These are phyloP conservation scores for Holcopasites calliopsidis DNA, from an alignment of 1,140 invertebrate genomes.

Conservation along the genomic window DNA sequence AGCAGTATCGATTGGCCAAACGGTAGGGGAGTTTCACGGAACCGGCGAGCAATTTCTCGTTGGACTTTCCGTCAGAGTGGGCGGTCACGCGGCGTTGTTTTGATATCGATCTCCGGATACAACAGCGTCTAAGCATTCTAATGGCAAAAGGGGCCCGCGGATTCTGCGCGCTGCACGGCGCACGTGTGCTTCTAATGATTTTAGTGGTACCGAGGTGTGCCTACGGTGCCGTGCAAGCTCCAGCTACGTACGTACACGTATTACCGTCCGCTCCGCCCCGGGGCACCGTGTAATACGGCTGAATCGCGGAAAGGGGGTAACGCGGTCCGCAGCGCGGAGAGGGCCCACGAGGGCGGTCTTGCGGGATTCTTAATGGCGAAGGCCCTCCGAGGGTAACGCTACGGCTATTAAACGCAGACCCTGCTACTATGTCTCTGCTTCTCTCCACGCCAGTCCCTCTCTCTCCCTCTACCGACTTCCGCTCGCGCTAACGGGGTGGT, in stretches of 20 bases:
- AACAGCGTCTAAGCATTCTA: conserved; percentile 74
- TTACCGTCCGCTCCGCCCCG: conserved; percentile 66
- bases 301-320: conserved; percentile 56
- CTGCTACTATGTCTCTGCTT: conserved; percentile 34
- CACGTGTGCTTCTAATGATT: conserved; percentile 78
- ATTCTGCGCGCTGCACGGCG: conserved; percentile 68
- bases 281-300: conserved; percentile 72
- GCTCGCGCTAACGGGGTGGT: conserved; percentile 1
- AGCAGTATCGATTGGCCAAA: too few relatives aligned
- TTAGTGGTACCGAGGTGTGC: conserved; percentile 72
- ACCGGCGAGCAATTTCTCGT: neutral
- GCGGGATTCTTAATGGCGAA: conserved; percentile 77
- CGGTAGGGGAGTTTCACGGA: neutral
- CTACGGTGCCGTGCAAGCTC: conserved; percentile 66
- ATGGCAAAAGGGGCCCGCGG: conserved; percentile 65
- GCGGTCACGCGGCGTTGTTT: conserved; percentile 65
- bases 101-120: conserved; percentile 75
- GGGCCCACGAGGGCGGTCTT: conserved; percentile 67
- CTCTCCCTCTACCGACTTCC: neutral
- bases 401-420: conserved; percentile 74
- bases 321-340: conserved; percentile 38
- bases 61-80: conserved; percentile 42
- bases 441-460: neutral
- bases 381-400: conserved; percentile 72
- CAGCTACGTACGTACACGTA: conserved; percentile 65